Percentiles rank a stretch among this genome's conserved stretches.
These are phyloP conservation scores for Trichopria drosophilae DNA, from an alignment of 2,888 invertebrate genomes.

Conservation along the genomic window DNA sequence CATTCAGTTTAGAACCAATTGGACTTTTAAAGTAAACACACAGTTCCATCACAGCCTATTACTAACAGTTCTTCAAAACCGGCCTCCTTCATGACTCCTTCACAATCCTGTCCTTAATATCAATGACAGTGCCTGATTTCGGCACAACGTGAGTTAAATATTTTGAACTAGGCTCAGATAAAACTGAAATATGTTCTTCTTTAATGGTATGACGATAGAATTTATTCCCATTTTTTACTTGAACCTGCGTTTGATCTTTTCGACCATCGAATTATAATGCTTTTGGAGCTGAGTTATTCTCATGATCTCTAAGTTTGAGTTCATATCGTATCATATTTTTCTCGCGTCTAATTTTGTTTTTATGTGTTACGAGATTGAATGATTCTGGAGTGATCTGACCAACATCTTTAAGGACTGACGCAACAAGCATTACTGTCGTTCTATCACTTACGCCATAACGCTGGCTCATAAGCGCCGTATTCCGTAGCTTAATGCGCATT, in stretches of 20 bases:
- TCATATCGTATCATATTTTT: not conserved
- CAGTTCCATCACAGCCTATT: not conserved
- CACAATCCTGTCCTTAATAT: not conserved
- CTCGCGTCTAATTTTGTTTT: slow-evolving; percentile 3
- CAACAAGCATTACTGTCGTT: not conserved
- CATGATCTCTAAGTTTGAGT: not conserved
- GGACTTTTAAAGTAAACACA: not conserved
- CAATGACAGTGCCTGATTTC: too few relatives aligned
- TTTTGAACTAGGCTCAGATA: not conserved
- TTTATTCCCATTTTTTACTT: not conserved
- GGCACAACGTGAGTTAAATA: too few relatives aligned
- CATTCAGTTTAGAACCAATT: not conserved
- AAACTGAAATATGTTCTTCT: slow-evolving; percentile 2
- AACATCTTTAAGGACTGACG: slow-evolving; percentile 1
- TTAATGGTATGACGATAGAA: not conserved
- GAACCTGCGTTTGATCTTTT: not conserved
- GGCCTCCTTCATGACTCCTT: not conserved
- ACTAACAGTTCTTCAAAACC: not conserved
- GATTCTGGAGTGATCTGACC: not conserved
- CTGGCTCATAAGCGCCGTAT: too few relatives aligned
- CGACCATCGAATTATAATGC: slow-evolving; percentile 5
- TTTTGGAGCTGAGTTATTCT: not conserved
- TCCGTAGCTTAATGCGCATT: too few relatives aligned
- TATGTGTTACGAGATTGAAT: not conserved
- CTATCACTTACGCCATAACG: too few relatives aligned